These are phyloP conservation scores for Cyclina sinensis DNA, from an alignment of 1,140 invertebrate species.

Conservation along the genomic window DNA sequence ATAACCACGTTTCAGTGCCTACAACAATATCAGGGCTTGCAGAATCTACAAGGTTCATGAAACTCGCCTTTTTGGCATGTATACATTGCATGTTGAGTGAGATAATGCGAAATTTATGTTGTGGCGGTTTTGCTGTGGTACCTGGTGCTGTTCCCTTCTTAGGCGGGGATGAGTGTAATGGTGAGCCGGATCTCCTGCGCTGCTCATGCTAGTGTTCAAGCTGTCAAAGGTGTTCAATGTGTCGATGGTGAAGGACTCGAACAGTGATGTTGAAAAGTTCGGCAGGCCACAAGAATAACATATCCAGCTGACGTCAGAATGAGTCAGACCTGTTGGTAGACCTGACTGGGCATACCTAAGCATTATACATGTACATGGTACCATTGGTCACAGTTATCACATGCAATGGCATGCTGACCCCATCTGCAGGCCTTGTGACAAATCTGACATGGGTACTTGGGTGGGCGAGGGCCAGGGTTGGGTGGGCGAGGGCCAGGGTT, in stretches of 20 bases:
- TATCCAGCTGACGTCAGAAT: too few relatives aligned
- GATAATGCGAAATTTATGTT: background rate
- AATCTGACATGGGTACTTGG: too few relatives aligned
- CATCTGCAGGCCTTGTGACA: too few relatives aligned
- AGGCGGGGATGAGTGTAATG: background rate
- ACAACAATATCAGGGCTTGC: background rate
- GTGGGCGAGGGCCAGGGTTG: too few relatives aligned
- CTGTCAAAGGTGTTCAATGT: background rate
- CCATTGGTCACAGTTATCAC: background rate
- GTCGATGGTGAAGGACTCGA: background rate
- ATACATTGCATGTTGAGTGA: background rate
- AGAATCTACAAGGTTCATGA: background rate
- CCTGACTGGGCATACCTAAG: background rate
- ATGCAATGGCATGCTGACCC: background rate
- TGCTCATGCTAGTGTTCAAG: background rate
- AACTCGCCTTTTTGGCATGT: background rate
- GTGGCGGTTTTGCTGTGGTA: background rate
- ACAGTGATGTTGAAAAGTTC: background rate
- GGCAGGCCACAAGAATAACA: background rate
- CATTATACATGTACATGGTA: background rate
- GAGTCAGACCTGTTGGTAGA: too few relatives aligned
- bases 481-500: too few relatives aligned
- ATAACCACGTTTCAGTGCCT: background rate
- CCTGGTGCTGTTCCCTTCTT: background rate
- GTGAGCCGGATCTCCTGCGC: background rate